phyloP scores from a whole-genome alignment of 2,888 invertebrate species.

The Drosophila recens region DNA sequence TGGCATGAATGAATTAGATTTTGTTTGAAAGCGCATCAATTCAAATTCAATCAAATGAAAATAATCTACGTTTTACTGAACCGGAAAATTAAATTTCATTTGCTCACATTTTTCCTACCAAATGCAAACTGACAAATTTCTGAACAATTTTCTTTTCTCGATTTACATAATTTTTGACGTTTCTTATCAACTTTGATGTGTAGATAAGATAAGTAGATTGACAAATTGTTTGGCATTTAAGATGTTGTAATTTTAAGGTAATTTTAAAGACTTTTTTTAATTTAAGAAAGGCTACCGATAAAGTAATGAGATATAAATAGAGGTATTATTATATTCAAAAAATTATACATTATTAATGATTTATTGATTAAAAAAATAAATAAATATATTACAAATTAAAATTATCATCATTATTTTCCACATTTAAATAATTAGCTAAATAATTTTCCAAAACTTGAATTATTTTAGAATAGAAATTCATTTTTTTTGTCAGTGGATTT shows the following conservation, averaged over 20 bases:
- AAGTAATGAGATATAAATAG: background rate
- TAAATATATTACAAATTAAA: too few species aligned
- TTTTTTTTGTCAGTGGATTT: background rate
- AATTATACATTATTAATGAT: too few species aligned
- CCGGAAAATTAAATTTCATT: slow-evolving; percentile 56
- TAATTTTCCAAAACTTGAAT: background rate
- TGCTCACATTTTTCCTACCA: slow-evolving; percentile 26
- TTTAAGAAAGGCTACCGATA: background rate
- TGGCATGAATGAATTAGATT: slow-evolving; percentile 44
- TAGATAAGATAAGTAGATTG: slow-evolving; percentile 2
- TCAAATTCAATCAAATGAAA: slow-evolving; percentile 65
- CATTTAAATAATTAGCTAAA: too few species aligned
- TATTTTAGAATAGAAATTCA: background rate
- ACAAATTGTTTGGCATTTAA: background rate
- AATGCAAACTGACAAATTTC: slow-evolving; percentile 13
- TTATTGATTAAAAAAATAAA: too few species aligned
- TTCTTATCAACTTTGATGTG: background rate
- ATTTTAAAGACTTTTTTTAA: background rate
- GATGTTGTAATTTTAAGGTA: background rate
- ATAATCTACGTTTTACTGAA: slow-evolving; percentile 50
- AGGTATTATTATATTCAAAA: too few species aligned
- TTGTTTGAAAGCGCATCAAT: slow-evolving; percentile 48
- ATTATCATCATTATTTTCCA: too few species aligned
- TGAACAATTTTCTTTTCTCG: slow-evolving; percentile 3
- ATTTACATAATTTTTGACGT: slow-evolving; percentile 32